These are phyloP conservation scores for Schizaphis graminum DNA, from an alignment of 2,888 invertebrate species.

Conservation along the genomic window DNA sequence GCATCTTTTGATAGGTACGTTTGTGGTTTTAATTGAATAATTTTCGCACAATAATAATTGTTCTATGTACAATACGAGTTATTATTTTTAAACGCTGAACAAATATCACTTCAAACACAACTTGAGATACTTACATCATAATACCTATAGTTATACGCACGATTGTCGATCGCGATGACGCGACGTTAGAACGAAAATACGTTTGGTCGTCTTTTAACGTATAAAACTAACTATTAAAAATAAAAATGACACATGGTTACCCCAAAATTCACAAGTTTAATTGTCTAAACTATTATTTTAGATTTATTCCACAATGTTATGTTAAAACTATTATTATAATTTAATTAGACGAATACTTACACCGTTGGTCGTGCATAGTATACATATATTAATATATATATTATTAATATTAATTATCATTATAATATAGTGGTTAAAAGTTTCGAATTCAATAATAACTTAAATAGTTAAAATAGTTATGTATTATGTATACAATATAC, in stretches of 20 bases:
- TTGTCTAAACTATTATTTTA: neutral
- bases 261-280: neutral
- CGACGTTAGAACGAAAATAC: neutral
- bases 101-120: slow-evolving; percentile 4
- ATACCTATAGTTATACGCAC: neutral
- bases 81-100: neutral
- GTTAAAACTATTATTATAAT: neutral
- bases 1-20: neutral
- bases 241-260: neutral
- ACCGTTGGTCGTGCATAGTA: neutral
- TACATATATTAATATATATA: neutral
- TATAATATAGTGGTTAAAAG: neutral
- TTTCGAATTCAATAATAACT: neutral
- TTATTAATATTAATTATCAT: neutral
- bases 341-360: neutral
- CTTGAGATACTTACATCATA: neutral
- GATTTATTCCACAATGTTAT: neutral
- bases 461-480: neutral
- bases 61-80: neutral
- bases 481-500: neutral
- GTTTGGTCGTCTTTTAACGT: neutral
- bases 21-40: slow-evolving; percentile 22
- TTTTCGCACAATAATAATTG: neutral
- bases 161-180: neutral
- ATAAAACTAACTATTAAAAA: neutral